A percentile compares a stretch with the other conserved stretches of the same genome.
phyloP scores from a whole-genome alignment of 2,888 invertebrate species.

The Aethes cnicana region DNA sequence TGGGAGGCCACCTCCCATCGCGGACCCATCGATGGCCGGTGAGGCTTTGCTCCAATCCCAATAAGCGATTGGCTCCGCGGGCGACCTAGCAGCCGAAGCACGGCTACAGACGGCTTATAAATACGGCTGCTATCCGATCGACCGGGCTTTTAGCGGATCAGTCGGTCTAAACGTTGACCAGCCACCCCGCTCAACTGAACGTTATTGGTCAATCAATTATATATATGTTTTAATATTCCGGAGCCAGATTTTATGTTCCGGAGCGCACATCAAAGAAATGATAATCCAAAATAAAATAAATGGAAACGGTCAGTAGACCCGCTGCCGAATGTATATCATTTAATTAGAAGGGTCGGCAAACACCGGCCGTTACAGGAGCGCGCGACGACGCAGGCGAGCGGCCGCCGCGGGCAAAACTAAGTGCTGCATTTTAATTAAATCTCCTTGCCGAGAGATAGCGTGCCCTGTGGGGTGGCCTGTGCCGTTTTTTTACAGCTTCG shows the following conservation, averaged over 20 bases:
- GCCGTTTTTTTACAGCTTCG: constrained; percentile 46
- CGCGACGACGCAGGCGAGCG: constrained; percentile 18
- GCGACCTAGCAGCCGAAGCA: constrained; percentile 30
- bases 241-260: too few species aligned
- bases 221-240: constrained; percentile 38
- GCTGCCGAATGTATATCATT: constrained; percentile 51
- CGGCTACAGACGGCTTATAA: constrained; percentile 57
- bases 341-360: constrained; percentile 49
- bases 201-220: constrained; percentile 38
- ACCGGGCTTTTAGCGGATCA: constrained; percentile 62
- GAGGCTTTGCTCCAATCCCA: constrained; percentile 60
- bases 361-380: constrained; percentile 22
- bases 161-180: constrained; percentile 51
- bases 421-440: constrained; percentile 67
- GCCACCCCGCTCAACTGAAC: constrained; percentile 34
- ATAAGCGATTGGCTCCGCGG: constrained; percentile 57
- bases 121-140: constrained; percentile 44
- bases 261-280: constrained; percentile 44
- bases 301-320: constrained; percentile 37
- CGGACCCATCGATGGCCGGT: constrained; percentile 44
- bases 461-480: constrained; percentile 39
- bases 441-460: constrained; percentile 50
- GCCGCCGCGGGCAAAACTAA: constrained; percentile 44
- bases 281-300: constrained; percentile 42
- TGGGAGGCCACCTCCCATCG: constrained; percentile 46